These are phyloP conservation scores for Fulmarus glacialis DNA, from an alignment of 2,113 vertebrate genomes.

Conservation along the genomic window DNA sequence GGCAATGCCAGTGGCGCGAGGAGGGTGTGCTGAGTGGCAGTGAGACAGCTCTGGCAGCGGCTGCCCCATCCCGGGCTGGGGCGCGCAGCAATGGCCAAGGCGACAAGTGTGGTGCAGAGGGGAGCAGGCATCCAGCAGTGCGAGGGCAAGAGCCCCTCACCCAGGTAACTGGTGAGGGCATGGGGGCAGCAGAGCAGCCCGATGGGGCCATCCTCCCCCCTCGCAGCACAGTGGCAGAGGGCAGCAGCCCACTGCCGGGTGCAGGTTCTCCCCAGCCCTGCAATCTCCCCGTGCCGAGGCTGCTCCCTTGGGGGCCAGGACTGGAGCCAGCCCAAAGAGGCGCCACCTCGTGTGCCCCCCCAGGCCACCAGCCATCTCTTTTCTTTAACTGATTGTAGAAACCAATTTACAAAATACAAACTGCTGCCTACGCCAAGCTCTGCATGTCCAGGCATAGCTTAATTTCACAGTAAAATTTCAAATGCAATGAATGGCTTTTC, in stretches of 20 bases:
- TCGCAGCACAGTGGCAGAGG: rapidly evolving
- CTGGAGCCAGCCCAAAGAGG: neutral
- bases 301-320: neutral
- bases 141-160: neutral
- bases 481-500: neutral
- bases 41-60: neutral
- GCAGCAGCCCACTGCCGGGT: rapidly evolving
- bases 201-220: rapidly evolving
- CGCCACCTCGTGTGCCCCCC: neutral
- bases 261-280: neutral
- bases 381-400: slow-evolving; percentile 32
- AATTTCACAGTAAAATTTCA: slow-evolving; percentile 26
- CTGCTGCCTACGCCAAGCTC: neutral
- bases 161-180: neutral
- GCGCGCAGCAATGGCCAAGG: neutral
- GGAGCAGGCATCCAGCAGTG: rapidly evolving
- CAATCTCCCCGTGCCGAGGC: rapidly evolving
- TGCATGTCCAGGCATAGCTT: slow-evolving; percentile 8
- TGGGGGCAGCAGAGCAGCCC: neutral
- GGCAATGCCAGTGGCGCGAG: rapidly evolving
- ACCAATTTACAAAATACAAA: slow-evolving; percentile 26
- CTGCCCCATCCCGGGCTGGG: neutral
- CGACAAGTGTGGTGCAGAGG: neutral
- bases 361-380: neutral
- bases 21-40: rapidly evolving